Percentiles rank a stretch among this genome's conserved stretches.
These are phyloP conservation scores for Otus sunia DNA, from an alignment of 2,113 vertebrate species.

Conservation along the genomic window DNA sequence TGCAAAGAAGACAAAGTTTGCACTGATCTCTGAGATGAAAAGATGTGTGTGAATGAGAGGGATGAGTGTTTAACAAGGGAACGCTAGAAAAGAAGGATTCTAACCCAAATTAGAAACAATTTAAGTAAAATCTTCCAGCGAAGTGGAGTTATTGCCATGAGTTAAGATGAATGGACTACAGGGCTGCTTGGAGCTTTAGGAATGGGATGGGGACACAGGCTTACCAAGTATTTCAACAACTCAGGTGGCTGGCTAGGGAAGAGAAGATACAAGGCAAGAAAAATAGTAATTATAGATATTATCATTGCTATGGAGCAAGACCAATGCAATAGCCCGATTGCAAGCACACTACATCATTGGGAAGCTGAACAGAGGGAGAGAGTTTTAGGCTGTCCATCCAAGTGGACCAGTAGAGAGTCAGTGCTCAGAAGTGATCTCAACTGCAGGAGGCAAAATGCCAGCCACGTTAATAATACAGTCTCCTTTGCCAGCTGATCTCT, in stretches of 20 bases:
- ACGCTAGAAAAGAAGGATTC: neutral
- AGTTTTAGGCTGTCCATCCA: neutral
- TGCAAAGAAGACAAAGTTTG: neutral
- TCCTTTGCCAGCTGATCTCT: slow-evolving; percentile 8
- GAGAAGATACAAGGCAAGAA: neutral
- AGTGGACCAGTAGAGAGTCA: neutral
- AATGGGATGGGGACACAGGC: neutral
- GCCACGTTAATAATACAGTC: neutral
- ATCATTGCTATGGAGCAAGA: neutral
- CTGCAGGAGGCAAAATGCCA: slow-evolving; percentile 47
- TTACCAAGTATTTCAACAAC: neutral
- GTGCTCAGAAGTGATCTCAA: slow-evolving; percentile 26
- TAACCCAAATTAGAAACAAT: neutral
- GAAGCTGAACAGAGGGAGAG: neutral
- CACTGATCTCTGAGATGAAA: neutral
- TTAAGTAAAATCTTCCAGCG: neutral
- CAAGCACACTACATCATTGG: neutral
- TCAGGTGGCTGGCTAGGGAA: neutral
- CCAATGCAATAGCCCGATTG: neutral
- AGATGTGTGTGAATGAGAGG: neutral
- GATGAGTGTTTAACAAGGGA: neutral
- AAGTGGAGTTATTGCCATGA: neutral
- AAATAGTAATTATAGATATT: slow-evolving; percentile 9
- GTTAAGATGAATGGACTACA: neutral
- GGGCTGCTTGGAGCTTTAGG: neutral